These are phyloP conservation scores for Apostichopus californicus DNA, from an alignment of 35 echinoderm and acorn worm genomes.

Conservation along the genomic window DNA sequence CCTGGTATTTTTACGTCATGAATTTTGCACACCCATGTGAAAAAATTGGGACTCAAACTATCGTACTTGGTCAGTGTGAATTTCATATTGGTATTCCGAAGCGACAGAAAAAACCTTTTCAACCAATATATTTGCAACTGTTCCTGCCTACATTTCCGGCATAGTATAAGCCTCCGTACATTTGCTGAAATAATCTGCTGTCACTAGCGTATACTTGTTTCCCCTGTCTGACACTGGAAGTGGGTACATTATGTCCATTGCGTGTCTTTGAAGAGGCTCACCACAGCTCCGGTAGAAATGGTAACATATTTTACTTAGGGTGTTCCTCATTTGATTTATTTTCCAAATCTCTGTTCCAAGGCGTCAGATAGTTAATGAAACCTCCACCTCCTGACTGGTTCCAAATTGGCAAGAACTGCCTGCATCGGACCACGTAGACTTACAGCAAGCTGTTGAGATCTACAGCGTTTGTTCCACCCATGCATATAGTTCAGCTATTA, in stretches of 20 bases:
- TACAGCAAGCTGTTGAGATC: constrained; percentile 15
- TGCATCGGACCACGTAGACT: too few species aligned
- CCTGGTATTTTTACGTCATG: not conserved
- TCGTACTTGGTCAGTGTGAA: constrained; percentile 40
- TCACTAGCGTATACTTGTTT: constrained; percentile 68
- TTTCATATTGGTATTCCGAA: constrained; percentile 28
- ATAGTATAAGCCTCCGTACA: too few species aligned
- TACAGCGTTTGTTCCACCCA: not conserved
- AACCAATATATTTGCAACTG: too few species aligned
- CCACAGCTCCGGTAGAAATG: constrained; percentile 15
- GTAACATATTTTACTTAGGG: constrained; percentile 9
- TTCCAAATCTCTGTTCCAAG: constrained; percentile 26
- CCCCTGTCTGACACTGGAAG: constrained; percentile 22
- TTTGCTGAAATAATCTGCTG: constrained; percentile 22
- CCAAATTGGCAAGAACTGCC: constrained; percentile 52
- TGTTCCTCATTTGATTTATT: not conserved
- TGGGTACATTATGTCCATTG: constrained; percentile 29
- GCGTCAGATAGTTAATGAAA: constrained; percentile 1
- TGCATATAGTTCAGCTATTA: constrained; percentile 2
- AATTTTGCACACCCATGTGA: constrained; percentile 10
- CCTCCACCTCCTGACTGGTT: not conserved
- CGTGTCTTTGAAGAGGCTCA: constrained; percentile 12
- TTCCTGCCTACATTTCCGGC: too few species aligned
- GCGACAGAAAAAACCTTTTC: too few species aligned
- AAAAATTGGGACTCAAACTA: constrained; percentile 44